phyloP scores from a whole-genome alignment of 2,888 invertebrate species.

The Leptopterna dolabrata region DNA sequence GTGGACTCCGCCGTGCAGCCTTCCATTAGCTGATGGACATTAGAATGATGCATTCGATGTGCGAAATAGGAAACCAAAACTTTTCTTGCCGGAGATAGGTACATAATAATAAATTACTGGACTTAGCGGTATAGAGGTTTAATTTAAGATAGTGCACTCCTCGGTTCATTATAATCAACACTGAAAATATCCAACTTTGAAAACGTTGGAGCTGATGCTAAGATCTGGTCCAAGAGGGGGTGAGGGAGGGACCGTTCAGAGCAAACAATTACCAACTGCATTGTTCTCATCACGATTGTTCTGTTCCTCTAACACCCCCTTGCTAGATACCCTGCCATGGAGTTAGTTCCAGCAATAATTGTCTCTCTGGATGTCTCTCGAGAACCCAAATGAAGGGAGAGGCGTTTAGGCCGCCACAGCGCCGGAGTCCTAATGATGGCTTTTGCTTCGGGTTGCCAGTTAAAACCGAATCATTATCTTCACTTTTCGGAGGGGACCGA shows the following conservation, averaged over 20 bases:
- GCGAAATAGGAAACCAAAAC: no score
- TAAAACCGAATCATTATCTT: neutral
- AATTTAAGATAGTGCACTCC: no score
- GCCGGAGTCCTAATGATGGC: neutral
- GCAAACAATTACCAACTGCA: neutral
- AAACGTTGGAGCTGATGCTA: neutral
- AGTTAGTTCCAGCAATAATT: conserved; percentile 13
- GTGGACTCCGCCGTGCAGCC: no score
- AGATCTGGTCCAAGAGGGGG: neutral
- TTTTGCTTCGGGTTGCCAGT: neutral
- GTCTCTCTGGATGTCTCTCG: neutral
- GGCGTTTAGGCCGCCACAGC: neutral
- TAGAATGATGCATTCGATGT: no score
- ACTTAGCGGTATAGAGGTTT: no score
- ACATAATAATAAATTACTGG: no score
- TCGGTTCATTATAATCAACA: neutral
- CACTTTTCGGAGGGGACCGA: no score
- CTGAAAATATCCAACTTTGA: neutral
- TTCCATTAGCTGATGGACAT: no score
- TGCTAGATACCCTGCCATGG: neutral
- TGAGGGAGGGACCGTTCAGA: neutral
- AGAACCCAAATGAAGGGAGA: neutral
- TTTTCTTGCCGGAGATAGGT: no score
- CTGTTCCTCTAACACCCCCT: neutral
- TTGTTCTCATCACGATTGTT: neutral